Percentiles rank a stretch among this genome's conserved stretches.
These are phyloP conservation scores for Ennomos quercinarius DNA, from an alignment of 2,888 invertebrate genomes.

Conservation along the genomic window DNA sequence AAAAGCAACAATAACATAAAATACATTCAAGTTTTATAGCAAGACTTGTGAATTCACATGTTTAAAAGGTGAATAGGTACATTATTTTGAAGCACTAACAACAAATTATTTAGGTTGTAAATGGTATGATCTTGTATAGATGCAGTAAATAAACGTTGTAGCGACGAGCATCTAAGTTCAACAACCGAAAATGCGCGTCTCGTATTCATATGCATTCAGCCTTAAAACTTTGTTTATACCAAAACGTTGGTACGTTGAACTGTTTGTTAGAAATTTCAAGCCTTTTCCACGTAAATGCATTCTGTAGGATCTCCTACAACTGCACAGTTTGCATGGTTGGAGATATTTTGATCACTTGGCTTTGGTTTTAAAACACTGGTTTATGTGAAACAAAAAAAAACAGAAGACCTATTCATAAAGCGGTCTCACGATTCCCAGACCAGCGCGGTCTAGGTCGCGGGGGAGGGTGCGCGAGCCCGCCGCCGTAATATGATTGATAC, in stretches of 20 bases:
- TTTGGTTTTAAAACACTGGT: no score
- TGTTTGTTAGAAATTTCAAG: neutral
- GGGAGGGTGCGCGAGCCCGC: neutral
- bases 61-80: neutral
- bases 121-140: no score
- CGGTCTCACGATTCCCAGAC: no score
- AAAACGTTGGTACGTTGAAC: conserved; percentile 8
- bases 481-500: no score
- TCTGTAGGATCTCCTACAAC: neutral
- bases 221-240: conserved; percentile 10
- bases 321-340: neutral
- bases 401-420: no score
- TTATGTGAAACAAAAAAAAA: no score
- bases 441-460: neutral
- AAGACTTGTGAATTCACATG: neutral
- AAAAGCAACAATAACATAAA: no score
- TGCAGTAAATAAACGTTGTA: no score
- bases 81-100: neutral
- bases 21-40: no score
- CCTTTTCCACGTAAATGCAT: conserved; percentile 11
- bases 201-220: neutral
- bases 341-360: no score
- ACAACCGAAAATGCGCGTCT: neutral
- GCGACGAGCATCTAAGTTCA: conserved; percentile 4
- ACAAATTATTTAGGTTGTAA: neutral